A percentile compares a stretch with the other conserved stretches of the same genome.
Conservation (phyloP, 2,797 vertebrate genomes). For the Tangara arthus region DNA sequence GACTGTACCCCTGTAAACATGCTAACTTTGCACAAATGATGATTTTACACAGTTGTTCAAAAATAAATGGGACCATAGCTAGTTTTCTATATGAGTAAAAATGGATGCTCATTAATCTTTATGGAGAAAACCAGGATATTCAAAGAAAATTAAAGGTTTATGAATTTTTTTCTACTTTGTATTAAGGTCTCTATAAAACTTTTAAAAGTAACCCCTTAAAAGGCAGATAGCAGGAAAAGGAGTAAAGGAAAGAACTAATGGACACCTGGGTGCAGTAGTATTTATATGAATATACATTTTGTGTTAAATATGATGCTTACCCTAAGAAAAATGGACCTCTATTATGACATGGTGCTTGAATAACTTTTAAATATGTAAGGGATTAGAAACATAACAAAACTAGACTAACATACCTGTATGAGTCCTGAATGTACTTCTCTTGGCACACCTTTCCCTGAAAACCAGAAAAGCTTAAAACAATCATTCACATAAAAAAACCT, state of each 20-base stretch:
- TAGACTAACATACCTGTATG: background rate
- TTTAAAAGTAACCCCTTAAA: background rate
- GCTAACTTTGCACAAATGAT: slow-evolving; percentile 13
- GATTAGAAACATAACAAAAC: background rate
- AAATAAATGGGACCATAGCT: background rate
- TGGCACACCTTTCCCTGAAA: background rate
- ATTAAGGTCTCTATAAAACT: background rate
- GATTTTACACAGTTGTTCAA: background rate
- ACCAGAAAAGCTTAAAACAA: background rate
- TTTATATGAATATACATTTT: background rate
- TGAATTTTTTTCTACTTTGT: background rate
- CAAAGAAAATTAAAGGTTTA: background rate
- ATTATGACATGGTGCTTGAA: background rate
- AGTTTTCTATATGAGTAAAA: background rate
- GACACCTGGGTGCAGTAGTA: background rate
- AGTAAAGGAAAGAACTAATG: background rate
- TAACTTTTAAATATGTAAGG: background rate
- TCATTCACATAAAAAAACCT: background rate
- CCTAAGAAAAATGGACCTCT: background rate
- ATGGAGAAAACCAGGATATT: background rate
- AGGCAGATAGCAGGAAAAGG: background rate
- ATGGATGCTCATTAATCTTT: background rate
- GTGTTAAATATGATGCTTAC: background rate
- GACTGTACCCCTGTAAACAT: background rate
- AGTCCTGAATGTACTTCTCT: background rate